These are phyloP conservation scores for Felis chaus DNA, from an alignment of 2,113 vertebrate genomes.

Conservation along the genomic window DNA sequence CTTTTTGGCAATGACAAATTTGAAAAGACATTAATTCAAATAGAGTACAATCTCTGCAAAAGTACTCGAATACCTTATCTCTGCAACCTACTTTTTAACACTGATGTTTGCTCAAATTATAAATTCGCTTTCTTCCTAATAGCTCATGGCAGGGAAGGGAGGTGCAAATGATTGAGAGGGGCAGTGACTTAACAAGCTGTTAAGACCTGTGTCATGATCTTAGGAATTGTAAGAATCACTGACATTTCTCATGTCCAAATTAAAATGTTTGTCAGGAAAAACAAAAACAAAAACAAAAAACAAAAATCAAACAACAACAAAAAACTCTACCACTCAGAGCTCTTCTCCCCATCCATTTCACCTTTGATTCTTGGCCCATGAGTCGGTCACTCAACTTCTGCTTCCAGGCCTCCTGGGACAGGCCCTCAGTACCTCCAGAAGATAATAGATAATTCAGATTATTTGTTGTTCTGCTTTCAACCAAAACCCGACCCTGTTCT, in stretches of 20 bases:
- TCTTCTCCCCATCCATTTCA: background rate
- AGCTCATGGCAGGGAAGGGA: background rate
- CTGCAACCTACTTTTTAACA: background rate
- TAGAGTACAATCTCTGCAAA: background rate
- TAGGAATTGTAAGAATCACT: background rate
- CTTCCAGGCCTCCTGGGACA: background rate
- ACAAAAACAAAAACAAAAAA: background rate
- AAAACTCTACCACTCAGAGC: background rate
- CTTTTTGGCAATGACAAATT: background rate
- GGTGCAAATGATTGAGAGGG: background rate
- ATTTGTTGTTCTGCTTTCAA: background rate
- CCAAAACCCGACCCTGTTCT: background rate
- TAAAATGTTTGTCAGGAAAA: background rate
- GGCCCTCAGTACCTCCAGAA: background rate
- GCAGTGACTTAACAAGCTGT: background rate
- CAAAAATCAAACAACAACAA: background rate
- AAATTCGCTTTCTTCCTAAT: background rate
- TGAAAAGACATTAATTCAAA: conserved; percentile 30
- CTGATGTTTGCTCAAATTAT: background rate
- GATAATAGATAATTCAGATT: background rate
- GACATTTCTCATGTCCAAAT: background rate
- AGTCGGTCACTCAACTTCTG: too few species aligned
- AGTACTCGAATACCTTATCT: background rate
- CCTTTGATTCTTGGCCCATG: background rate
- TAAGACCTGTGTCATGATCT: background rate